Evolutionary conservation across 1,140 invertebrate species (phyloP).

Genomic region (Leucophenga varia): DNA sequence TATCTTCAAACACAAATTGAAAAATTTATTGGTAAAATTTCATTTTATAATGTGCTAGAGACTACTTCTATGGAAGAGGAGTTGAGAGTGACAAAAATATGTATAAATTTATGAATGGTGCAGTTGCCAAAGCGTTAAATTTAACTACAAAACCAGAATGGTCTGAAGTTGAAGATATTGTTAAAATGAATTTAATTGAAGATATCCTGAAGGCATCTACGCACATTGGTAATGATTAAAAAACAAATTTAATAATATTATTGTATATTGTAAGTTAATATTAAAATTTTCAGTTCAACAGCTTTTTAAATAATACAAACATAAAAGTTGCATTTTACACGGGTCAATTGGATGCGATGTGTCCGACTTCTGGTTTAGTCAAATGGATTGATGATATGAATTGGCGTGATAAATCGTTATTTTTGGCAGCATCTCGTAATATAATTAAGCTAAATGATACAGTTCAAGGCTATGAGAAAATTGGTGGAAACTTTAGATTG

Average conservation of each 20-base stretch:
- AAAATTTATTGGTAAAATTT: too few species aligned
- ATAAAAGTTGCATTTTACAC: constrained; percentile 26
- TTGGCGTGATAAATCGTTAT: constrained; percentile 62
- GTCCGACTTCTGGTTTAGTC: constrained; percentile 65
- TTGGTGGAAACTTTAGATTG: too few species aligned
- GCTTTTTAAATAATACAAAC: constrained; percentile 66
- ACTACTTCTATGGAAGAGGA: constrained; percentile 18
- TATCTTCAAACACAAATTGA: too few species aligned
- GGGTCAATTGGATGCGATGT: constrained; percentile 66
- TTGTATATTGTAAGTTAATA: too few species aligned
- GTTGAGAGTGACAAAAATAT: too few species aligned
- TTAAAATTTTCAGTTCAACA: constrained; percentile 68
- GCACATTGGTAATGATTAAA: too few species aligned
- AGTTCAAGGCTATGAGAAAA: too few species aligned
- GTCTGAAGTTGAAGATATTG: too few species aligned
- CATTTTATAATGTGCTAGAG: too few species aligned
- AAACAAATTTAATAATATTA: background rate
- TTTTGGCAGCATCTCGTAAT: constrained; percentile 56
- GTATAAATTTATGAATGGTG: constrained; percentile 58
- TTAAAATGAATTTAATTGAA: constrained; percentile 4
- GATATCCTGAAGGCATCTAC: too few species aligned
- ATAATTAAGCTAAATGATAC: too few species aligned
- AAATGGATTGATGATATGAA: constrained; percentile 70
- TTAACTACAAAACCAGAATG: too few species aligned
- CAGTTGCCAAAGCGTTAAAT: constrained; percentile 56